Percentiles rank a stretch among this genome's conserved stretches.
These are phyloP conservation scores for Phyllostomus hastatus DNA, from an alignment of 2,113 vertebrate species.

Conservation along the genomic window DNA sequence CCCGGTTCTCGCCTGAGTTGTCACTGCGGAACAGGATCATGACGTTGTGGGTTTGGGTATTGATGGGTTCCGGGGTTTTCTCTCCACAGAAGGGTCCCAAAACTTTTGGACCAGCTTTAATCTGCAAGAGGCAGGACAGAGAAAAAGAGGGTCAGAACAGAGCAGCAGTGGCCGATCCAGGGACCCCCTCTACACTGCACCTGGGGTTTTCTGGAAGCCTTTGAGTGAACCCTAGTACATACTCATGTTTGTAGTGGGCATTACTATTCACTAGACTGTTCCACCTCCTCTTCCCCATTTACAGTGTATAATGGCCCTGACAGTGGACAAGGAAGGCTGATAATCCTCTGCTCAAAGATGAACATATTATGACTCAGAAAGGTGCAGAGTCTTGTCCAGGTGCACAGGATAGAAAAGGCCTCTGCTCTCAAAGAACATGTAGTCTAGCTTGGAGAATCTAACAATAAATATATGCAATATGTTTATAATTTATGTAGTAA, in stretches of 20 bases:
- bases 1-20: slow-evolving; percentile 92
- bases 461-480: not conserved
- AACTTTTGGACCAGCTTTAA: slow-evolving; percentile 82
- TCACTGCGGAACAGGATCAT: slow-evolving; percentile 92
- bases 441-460: not conserved
- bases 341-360: not conserved
- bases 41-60: slow-evolving; percentile 83
- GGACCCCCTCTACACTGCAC: too few species aligned
- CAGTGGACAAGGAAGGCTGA: not conserved
- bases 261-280: not conserved
- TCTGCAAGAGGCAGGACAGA: slow-evolving; percentile 76
- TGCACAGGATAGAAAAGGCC: not conserved
- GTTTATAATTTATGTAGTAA: not conserved
- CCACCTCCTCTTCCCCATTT: not conserved
- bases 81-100: slow-evolving; percentile 93
- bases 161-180: not conserved
- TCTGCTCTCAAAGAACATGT: not conserved
- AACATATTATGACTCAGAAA: not conserved
- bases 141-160: not conserved
- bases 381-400: not conserved
- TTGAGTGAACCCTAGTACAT: not conserved
- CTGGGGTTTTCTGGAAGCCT: not conserved
- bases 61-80: slow-evolving; percentile 86
- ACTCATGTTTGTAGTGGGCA: not conserved
- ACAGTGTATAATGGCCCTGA: not conserved